phyloP scores from a whole-genome alignment of 2,888 invertebrate genomes.

The Polydrusus cervinus region DNA sequence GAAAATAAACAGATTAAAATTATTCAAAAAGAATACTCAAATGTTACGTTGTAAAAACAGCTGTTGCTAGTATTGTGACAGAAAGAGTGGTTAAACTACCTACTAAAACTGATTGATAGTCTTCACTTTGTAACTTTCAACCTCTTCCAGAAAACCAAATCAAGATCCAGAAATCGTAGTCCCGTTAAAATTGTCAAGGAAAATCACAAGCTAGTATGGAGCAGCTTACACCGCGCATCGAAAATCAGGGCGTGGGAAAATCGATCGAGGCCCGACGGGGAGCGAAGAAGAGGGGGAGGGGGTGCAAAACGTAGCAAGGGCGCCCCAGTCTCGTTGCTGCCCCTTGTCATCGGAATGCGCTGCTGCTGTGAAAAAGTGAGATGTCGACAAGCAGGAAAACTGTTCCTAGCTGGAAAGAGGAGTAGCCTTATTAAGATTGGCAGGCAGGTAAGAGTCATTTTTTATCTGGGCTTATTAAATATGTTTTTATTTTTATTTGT shows the following conservation, averaged over 20 bases:
- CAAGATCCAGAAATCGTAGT: slow-evolving; percentile 4
- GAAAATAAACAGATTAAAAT: too few species aligned
- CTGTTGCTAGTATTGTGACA: too few species aligned
- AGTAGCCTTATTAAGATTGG: slow-evolving; percentile 44
- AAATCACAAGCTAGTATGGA: slow-evolving; percentile 44
- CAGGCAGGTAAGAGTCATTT: slow-evolving; percentile 47
- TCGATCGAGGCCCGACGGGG: slow-evolving; percentile 50
- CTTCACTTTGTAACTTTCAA: background rate
- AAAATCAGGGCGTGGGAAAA: slow-evolving; percentile 57
- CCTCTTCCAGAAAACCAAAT: slow-evolving; percentile 10
- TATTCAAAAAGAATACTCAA: too few species aligned
- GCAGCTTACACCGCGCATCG: slow-evolving; percentile 53
- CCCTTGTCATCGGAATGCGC: slow-evolving; percentile 54
- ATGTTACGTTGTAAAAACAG: too few species aligned
- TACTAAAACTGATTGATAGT: background rate
- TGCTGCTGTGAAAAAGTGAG: slow-evolving; percentile 54
- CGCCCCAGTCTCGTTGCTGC: slow-evolving; percentile 52
- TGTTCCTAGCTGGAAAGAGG: slow-evolving; percentile 42
- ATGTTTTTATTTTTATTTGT: slow-evolving; percentile 19
- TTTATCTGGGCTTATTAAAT: slow-evolving; percentile 30
- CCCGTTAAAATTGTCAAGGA: slow-evolving; percentile 30
- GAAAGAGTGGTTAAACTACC: too few species aligned
- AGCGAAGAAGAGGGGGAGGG: slow-evolving; percentile 9
- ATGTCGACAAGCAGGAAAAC: slow-evolving; percentile 50
- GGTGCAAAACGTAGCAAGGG: slow-evolving; percentile 43